Base-by-base conservation (phyloP, 2,797 vertebrate species). In the Monodelphis domestica region DNA sequence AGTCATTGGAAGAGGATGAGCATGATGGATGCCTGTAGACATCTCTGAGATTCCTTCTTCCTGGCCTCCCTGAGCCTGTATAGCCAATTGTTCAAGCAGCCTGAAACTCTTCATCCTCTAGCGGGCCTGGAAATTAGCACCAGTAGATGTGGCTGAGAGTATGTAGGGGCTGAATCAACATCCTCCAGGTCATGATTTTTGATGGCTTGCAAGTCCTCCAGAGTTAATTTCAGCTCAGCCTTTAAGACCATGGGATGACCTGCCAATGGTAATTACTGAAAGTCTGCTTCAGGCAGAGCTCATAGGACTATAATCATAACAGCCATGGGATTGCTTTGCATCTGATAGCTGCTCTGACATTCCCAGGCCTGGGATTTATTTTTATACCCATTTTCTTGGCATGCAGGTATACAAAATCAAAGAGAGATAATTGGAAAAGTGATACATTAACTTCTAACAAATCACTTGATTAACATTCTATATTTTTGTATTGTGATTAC, bases 1-100 rank as follows among this genome's bases (percentile, higher is more conserved):
- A 93, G 88, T 51, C 95, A 89, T 17, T n/a, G 12, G 87, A 93
- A 78, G 26, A 92, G 91, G 93, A 96, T 95, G 56, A 92, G 53
- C 2, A 89, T 87, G 4, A 96, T 88, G 0, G 96, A 94, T 2
- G 84, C 56, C 52, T 96, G 54, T 0, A 97, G 94, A 56, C 96
- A 97, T 59, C n/a, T 6, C 0, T 5, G 54, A 0, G 95, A 91
- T 30, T 90, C 97, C 96, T 96, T 94, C 7, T 57, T n/a, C 0
- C 28, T 30, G 33, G 56, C 87, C 89, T 94, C 53, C 3, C 52
- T 89, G 11, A 97, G 90, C 4, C 17, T 28, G 29, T 84, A 57
- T 28, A 94, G 30, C 78, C 87, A 92, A 30, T 17, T 56, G 2
- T 29, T 89, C 87, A 90, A 94, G 54, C 3, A 59, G 30, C 90